A percentile compares a stretch with the other conserved stretches of the same genome.
Evolutionary conservation across 2,797 vertebrate species (phyloP).

Genomic region (Mormyrus hasselquistii): DNA sequence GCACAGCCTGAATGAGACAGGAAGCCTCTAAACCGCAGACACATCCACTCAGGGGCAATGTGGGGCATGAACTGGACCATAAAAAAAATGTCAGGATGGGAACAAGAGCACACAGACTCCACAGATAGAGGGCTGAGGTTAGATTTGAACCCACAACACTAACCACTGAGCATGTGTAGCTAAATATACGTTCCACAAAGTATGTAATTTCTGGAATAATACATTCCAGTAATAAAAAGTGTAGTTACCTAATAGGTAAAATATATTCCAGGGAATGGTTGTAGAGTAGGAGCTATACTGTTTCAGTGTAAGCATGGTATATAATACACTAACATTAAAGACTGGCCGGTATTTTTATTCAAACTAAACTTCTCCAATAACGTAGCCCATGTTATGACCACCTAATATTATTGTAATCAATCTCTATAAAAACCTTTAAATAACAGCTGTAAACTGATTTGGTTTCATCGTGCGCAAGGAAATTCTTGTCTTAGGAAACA

Average conservation of each 20-base stretch:
- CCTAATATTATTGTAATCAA: background rate
- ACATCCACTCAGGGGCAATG: background rate
- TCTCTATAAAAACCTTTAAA: constrained; percentile 7
- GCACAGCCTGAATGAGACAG: background rate
- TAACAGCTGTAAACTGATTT: background rate
- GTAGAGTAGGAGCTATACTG: background rate
- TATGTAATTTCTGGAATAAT: background rate
- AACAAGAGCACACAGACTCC: background rate
- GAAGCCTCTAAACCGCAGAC: background rate
- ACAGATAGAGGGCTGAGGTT: background rate
- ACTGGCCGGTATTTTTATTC: background rate
- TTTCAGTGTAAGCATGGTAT: background rate
- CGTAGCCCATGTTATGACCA: background rate
- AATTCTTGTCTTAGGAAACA: background rate
- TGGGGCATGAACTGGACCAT: background rate
- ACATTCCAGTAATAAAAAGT: background rate
- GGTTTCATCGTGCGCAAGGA: background rate
- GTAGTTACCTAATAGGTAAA: background rate
- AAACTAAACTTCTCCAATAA: background rate
- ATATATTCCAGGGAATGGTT: background rate
- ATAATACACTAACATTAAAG: background rate
- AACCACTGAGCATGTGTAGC: background rate
- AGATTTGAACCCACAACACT: background rate
- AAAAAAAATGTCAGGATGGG: background rate
- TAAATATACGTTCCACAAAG: background rate